Base-by-base conservation (phyloP, 2,797 vertebrate species). In the Lithobates pipiens region DNA sequence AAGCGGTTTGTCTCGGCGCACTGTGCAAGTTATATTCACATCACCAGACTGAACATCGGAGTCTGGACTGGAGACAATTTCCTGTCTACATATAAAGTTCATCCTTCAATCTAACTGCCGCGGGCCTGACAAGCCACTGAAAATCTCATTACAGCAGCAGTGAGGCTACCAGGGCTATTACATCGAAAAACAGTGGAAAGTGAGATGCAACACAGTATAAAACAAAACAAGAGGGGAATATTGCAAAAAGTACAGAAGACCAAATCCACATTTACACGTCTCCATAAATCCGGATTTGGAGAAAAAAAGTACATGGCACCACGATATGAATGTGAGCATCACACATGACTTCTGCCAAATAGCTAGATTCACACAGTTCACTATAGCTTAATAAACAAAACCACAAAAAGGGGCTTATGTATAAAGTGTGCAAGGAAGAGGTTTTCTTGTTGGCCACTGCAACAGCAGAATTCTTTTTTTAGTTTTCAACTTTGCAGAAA, bases 21-120 rank as follows among this genome's bases (percentile, higher is more conserved):
- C 39, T 85, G 89, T 88, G 86, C 57, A 90, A 70, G 69, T 88
- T 87, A 90, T 87, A 86, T 83, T 87, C 86, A 89, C 84, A 89
- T 89, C 73, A 89, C 69, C 68, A 87, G 90, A 88, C 91, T 88
- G 91, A 92, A 91, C 91, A 90, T 78, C 84, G 84, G 72, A 0
- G 88, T 88, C 85, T 90, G 88, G 87, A 89, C 85, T 90, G 88
- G 87, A 89, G 86, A 81, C 86, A 90, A 91, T 90, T 91, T 89
- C 82, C 77, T 77, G 76, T 77, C 92, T 91, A 90, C 82, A 92
- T 91, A 77, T 61, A 89, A 82, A 89, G 89, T 90, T 89, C 90
- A 88, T 88, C 91, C 90, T 88, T 91, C 85, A 89, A 91, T 90
- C 82, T 65, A 5, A 76, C 84, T 77, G 87, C 88, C 87, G 86